Percentiles rank a stretch among this genome's conserved stretches.
Evolutionary conservation across 2,888 invertebrate species (phyloP).

Genomic region (Parasteatoda lunata): DNA sequence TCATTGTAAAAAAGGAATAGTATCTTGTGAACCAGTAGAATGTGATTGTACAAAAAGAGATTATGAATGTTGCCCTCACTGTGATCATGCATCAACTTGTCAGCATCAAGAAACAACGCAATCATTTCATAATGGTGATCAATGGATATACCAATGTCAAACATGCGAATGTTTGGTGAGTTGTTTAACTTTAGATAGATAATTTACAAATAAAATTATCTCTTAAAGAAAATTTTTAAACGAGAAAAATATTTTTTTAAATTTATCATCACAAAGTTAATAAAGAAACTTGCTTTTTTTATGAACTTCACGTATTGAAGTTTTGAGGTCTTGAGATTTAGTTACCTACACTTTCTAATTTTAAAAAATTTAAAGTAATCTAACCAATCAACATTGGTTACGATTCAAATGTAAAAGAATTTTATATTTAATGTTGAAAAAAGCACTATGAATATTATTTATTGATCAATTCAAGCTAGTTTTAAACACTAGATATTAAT

Average conservation of each 20-base stretch:
- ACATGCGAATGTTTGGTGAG: constrained; percentile 91
- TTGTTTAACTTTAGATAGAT: neutral
- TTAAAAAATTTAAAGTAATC: too few relatives aligned
- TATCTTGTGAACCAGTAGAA: constrained; percentile 81
- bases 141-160: constrained; percentile 93
- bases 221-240: neutral
- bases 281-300: neutral
- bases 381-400: too few relatives aligned
- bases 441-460: too few relatives aligned
- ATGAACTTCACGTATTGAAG: neutral
- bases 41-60: constrained; percentile 80
- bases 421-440: too few relatives aligned
- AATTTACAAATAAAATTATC: neutral
- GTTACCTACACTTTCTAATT: too few relatives aligned
- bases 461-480: too few relatives aligned
- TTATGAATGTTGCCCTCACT: constrained; percentile 85
- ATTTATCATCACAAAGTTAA: neutral
- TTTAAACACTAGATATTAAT: too few relatives aligned
- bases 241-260: neutral
- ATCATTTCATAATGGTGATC: constrained; percentile 85
- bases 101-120: constrained; percentile 87
- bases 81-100: constrained; percentile 81
- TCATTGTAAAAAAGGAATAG: constrained; percentile 73
- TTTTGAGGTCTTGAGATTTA: neutral
- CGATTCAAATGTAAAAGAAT: too few relatives aligned